Conservation (phyloP, 1,140 invertebrate genomes). For the Nebria ingens region DNA sequence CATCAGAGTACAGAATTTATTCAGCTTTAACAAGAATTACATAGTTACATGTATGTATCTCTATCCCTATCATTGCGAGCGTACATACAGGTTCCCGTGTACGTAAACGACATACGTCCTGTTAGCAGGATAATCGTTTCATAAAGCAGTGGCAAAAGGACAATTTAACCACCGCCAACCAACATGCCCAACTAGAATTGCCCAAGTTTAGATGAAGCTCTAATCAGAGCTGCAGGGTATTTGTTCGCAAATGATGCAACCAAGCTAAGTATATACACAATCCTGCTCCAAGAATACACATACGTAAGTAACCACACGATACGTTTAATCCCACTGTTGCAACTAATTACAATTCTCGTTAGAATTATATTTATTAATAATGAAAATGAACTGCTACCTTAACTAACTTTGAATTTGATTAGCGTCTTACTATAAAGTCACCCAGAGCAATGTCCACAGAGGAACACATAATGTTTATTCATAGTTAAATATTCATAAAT, state of each 20-base stretch:
- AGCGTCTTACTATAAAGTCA: not conserved
- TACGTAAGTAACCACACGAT: not conserved
- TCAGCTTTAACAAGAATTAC: no score
- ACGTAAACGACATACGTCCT: no score
- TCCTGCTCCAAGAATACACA: not conserved
- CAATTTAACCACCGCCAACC: not conserved
- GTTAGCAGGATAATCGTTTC: not conserved
- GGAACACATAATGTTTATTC: no score
- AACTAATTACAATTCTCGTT: not conserved
- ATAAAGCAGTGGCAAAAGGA: not conserved
- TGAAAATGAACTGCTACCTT: not conserved
- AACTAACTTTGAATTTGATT: not conserved
- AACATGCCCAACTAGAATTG: not conserved
- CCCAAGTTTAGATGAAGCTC: conserved; percentile 1
- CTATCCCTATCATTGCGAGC: no score
- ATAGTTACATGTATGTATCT: no score
- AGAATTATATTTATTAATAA: not conserved
- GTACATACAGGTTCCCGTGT: no score
- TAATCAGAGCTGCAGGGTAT: conserved; percentile 3
- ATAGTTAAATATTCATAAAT: no score
- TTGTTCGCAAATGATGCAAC: not conserved
- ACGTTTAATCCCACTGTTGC: not conserved
- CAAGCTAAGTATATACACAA: not conserved
- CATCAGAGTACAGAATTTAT: no score
- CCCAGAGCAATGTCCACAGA: no score